Evolutionary conservation across 1,140 invertebrate species (phyloP), one percentile per base, ranked within the genome.

Genomic region (Ceratosolen fusciceps): DNA sequence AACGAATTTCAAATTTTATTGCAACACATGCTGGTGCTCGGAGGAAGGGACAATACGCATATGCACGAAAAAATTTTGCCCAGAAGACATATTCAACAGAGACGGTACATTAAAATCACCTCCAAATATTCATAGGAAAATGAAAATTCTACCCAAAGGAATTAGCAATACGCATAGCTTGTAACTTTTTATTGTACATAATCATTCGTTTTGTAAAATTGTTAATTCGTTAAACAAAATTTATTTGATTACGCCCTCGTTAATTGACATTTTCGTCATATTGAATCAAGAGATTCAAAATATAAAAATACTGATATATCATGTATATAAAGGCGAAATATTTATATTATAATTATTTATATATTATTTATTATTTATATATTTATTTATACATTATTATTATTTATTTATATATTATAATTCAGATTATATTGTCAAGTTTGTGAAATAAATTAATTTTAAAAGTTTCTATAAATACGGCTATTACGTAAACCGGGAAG

Each of bases 21-120:
- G 78, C 70, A 82, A 77, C 52, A 74, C 52, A 54, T 80, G 79
- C 49, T 76, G 74, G 74, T 80, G 79, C 47, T 76, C 74, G 10
- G 68, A 76, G 24, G 74, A 77, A 43, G 74, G 74, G 16, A 73
- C 43, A 1, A 67, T 39, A 52, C 43, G 47, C 8, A 54, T 77
- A 19, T 80, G 79, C 29, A 80, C 79, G 9, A 76, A 72, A 77
- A 80, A 76, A 26, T 76, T 62, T 70, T 80, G 79, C 49, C 74
- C 79, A 26, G 67, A 76, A 5, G 21, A 73, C n/a, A 67, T 80
- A 62, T 76, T 76, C 39, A 76, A 80, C 58, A 72, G n/a, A 24
- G 74, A 80, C 7, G 79, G 79, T 14, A 31, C 79, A 14, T 16
- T 76, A 16, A 80, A 76, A 29, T 24, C 52, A n/a, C 47, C 31